Percentiles rank a stretch among this genome's conserved stretches.
Conservation (phyloP, 2,888 invertebrate genomes). For the Stenolophus ochropezus region DNA sequence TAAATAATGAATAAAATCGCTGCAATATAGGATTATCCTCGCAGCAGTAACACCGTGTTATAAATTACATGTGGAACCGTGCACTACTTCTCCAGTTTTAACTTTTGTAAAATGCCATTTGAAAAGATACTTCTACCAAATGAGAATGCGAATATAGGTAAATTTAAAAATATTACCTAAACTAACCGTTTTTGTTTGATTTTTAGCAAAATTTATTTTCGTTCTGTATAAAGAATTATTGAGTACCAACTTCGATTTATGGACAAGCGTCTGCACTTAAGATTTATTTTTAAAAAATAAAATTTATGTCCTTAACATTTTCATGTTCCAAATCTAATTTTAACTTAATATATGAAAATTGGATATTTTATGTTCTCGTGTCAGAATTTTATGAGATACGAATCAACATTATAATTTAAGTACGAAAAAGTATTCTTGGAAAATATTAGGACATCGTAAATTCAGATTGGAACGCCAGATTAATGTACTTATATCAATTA, state of each 20-base stretch:
- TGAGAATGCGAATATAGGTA: no score
- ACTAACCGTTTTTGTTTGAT: no score
- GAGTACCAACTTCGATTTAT: neutral
- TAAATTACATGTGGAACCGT: no score
- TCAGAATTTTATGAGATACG: neutral
- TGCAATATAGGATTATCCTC: neutral
- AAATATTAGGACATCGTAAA: neutral
- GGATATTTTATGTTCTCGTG: neutral
- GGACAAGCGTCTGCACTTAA: neutral
- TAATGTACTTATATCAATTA: neutral
- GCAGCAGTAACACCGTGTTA: no score
- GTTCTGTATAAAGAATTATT: no score
- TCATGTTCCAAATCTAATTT: neutral
- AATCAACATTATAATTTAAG: neutral
- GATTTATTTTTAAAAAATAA: neutral
- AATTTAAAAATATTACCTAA: no score
- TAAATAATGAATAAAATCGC: slow-evolving; percentile 15
- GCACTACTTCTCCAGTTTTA: no score
- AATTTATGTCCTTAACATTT: neutral
- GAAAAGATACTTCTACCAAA: no score
- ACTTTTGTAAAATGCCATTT: no score
- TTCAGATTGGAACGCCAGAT: neutral
- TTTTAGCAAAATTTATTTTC: no score
- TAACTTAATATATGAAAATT: neutral
- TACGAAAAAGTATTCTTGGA: neutral